Base-by-base conservation (phyloP, 2,113 vertebrate genomes). In the Notarius quadriscutis region DNA sequence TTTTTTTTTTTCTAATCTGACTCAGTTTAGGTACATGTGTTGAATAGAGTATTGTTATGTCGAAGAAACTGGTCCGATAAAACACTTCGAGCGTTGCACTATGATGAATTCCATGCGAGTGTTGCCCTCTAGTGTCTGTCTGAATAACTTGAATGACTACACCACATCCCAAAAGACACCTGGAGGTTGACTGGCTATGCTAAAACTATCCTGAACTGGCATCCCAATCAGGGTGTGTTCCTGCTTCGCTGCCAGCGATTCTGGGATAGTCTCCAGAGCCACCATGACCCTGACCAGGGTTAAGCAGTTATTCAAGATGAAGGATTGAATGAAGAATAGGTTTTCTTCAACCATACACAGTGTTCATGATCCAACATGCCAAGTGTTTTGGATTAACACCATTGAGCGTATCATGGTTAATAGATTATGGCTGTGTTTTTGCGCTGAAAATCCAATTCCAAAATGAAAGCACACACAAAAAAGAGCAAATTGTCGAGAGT, bases 71-170 rank as follows among this genome's bases (percentile, higher is more conserved):
- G 27, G 4, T 34, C 14, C 67, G 2, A 15, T 5, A 14, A 17
- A 5, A 69, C n/a, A 34, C 30, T 34, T 72, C 41, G 5, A 12
- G 9, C 10, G 0, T 51, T 11, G 25, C 5, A 6, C 51, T 34
- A 2, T 1, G 0, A 10, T 60, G 4, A 58, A 60, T 9, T 34
- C 17, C 53, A 57, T 55, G 51, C 25, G 8, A 77, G 51, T 89
- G 62, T 84, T 87, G 83, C 88, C 90, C 86, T 82, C 91, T 63
- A 53, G 83, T 92, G 91, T 86, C 9, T n/a, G 48, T n/a, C 8
- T 53, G 50, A 55, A 20, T 30, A 55, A 22, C 25, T 7, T 55
- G 25, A 8, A 78, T 17, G 25, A 14, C 0, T 11, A 0, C 9
- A 27, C 34, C 25, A 27, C 48, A 4, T 25, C 75, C 9, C 15